Percentiles rank a stretch among this genome's conserved stretches.
Evolutionary conservation across 2,888 invertebrate genomes (phyloP).

Genomic region (Malacosoma neustria): DNA sequence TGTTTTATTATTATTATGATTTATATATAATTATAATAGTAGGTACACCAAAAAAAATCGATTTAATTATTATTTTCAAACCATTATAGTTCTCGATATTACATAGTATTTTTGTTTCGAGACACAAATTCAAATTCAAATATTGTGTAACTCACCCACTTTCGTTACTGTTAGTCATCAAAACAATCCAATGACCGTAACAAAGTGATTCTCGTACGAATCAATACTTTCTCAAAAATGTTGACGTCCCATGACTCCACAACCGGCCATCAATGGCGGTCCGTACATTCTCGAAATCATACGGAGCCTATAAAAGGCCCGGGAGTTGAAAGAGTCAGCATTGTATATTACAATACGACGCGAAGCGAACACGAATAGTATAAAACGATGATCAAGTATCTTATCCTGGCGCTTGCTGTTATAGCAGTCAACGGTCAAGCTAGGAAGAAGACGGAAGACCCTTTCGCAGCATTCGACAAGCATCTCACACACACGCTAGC

Average conservation of each 20-base stretch:
- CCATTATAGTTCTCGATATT: too few species aligned
- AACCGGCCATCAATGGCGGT: slow-evolving; percentile 49
- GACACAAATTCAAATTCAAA: too few species aligned
- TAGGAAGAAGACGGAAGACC: slow-evolving; percentile 37
- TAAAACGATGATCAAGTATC: slow-evolving; percentile 43
- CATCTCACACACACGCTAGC: slow-evolving; percentile 51
- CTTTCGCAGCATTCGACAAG: slow-evolving; percentile 46
- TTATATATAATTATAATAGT: too few species aligned
- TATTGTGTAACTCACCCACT: not conserved
- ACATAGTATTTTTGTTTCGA: too few species aligned
- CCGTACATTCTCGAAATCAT: slow-evolving; percentile 58
- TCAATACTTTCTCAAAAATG: slow-evolving; percentile 34
- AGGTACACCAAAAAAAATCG: too few species aligned
- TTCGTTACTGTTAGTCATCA: not conserved
- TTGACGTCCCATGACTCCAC: slow-evolving; percentile 44
- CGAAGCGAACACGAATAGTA: slow-evolving; percentile 12
- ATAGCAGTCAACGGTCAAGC: slow-evolving; percentile 17
- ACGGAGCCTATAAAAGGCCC: slow-evolving; percentile 55
- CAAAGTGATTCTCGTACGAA: slow-evolving; percentile 3
- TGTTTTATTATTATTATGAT: too few species aligned
- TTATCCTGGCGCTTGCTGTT: slow-evolving; percentile 32
- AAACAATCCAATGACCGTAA: slow-evolving; percentile 13
- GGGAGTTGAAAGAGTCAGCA: slow-evolving; percentile 25
- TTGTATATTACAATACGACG: slow-evolving; percentile 33
- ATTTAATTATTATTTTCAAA: too few species aligned